A percentile compares a stretch with the other conserved stretches of the same genome.
Evolutionary conservation across 2,797 vertebrate genomes (phyloP).

Genomic region (Trematomus bernacchii): DNA sequence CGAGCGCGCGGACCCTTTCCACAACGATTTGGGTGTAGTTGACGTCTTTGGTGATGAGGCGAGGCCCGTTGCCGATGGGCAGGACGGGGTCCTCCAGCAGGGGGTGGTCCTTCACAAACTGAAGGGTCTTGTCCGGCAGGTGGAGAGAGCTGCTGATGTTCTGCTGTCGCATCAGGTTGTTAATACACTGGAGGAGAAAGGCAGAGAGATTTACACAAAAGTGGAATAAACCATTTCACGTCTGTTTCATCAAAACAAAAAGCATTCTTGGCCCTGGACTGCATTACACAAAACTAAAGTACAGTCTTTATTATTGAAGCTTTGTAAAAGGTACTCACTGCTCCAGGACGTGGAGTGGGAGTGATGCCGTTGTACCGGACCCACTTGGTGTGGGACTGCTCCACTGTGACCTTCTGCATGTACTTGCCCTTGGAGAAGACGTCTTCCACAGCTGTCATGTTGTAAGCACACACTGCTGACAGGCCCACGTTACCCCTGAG

Average conservation of each 20-base stretch:
- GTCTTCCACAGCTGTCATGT: constrained; percentile 89
- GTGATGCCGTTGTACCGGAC: constrained; percentile 92
- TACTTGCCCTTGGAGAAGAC: constrained; percentile 96
- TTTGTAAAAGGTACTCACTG: constrained; percentile 84
- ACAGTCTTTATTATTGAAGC: background rate
- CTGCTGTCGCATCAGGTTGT: constrained; percentile 86
- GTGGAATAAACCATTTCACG: background rate
- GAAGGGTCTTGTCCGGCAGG: constrained; percentile 95
- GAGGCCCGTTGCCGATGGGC: constrained; percentile 90
- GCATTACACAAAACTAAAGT: background rate
- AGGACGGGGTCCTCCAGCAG: constrained; percentile 94
- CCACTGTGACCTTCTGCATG: constrained; percentile 97
- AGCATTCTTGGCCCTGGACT: background rate
- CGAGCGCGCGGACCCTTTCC: constrained; percentile 90
- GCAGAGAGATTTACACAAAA: background rate
- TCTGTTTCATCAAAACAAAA: background rate
- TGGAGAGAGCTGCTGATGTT: constrained; percentile 92
- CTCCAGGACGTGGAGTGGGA: constrained; percentile 93
- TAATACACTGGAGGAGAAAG: constrained; percentile 89
- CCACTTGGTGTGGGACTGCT: constrained; percentile 97
- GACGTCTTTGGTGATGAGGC: constrained; percentile 90
- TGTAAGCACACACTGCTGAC: constrained; percentile 95
- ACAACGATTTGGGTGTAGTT: constrained; percentile 97
- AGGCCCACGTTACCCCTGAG: constrained; percentile 94
- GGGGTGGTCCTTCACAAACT: constrained; percentile 97